These are phyloP conservation scores for Ypsolopha sequella DNA, from an alignment of 2,888 invertebrate genomes.

Conservation along the genomic window DNA sequence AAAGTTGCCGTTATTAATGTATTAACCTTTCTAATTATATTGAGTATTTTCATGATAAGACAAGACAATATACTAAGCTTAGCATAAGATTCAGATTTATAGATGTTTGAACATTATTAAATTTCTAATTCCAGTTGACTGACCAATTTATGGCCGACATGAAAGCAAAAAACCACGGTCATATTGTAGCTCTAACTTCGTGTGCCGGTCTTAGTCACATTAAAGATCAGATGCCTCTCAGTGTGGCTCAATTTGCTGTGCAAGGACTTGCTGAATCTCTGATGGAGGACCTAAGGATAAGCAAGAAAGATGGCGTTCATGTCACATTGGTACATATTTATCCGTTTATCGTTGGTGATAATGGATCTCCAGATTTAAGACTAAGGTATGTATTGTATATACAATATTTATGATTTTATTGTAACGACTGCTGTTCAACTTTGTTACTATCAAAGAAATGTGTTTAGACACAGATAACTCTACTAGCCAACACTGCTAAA, in stretches of 20 bases:
- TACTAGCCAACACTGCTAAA: background rate
- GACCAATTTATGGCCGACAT: constrained; percentile 73
- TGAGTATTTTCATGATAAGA: background rate
- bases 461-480: background rate
- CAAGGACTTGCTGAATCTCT: constrained; percentile 75
- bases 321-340: constrained; percentile 74
- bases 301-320: constrained; percentile 66
- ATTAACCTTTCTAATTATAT: background rate
- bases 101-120: too few species aligned
- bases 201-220: constrained; percentile 73
- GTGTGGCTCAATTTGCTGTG: constrained; percentile 76
- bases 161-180: constrained; percentile 70
- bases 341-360: constrained; percentile 71
- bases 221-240: constrained; percentile 70
- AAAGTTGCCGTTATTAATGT: too few species aligned
- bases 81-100: too few species aligned
- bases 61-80: too few species aligned
- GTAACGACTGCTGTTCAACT: background rate
- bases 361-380: constrained; percentile 66
- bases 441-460: too few species aligned
- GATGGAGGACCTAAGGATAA: constrained; percentile 70
- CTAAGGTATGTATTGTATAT: constrained; percentile 45
- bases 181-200: constrained; percentile 73
- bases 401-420: background rate
- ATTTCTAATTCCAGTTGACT: constrained; percentile 50